A percentile compares a stretch with the other conserved stretches of the same genome.
phyloP scores from a whole-genome alignment of 2,888 invertebrate species.

The Smittia aterrima region DNA sequence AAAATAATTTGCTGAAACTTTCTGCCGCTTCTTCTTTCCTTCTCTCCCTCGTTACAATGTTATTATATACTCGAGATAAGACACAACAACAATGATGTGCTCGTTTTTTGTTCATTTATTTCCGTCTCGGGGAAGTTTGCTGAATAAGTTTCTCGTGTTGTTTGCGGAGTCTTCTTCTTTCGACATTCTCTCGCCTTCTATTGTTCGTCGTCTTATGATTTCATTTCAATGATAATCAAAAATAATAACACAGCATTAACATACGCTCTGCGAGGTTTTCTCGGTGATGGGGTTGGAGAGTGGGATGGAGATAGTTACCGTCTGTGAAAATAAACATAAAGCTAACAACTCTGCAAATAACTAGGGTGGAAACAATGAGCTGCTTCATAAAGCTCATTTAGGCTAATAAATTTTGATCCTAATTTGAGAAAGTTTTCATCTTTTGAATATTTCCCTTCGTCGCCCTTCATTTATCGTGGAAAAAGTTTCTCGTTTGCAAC shows the following conservation, averaged over 20 bases:
- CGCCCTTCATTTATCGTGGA: neutral
- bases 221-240: conserved; percentile 38
- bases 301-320: conserved; percentile 24
- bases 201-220: conserved; percentile 24
- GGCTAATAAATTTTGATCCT: conserved; percentile 41
- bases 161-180: neutral
- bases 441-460: conserved; percentile 17
- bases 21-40: neutral
- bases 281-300: neutral
- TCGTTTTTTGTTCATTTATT: neutral
- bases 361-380: conserved; percentile 34
- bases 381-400: conserved; percentile 41
- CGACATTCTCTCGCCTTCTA: conserved; percentile 7
- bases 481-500: neutral
- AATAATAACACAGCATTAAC: conserved; percentile 41
- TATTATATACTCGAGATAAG: conserved; percentile 5
- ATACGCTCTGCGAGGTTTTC: neutral
- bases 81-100: conserved; percentile 17
- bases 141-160: conserved; percentile 16
- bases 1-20: conserved; percentile 34
- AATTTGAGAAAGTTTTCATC: conserved; percentile 30
- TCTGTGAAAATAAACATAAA: conserved; percentile 38
- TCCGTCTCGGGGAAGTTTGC: conserved; percentile 13
- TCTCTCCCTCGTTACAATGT: neutral
- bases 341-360: conserved; percentile 31